A percentile compares a stretch with the other conserved stretches of the same genome.
These are phyloP conservation scores for Parascotia fuliginaria DNA, from an alignment of 2,888 invertebrate species.

Conservation along the genomic window DNA sequence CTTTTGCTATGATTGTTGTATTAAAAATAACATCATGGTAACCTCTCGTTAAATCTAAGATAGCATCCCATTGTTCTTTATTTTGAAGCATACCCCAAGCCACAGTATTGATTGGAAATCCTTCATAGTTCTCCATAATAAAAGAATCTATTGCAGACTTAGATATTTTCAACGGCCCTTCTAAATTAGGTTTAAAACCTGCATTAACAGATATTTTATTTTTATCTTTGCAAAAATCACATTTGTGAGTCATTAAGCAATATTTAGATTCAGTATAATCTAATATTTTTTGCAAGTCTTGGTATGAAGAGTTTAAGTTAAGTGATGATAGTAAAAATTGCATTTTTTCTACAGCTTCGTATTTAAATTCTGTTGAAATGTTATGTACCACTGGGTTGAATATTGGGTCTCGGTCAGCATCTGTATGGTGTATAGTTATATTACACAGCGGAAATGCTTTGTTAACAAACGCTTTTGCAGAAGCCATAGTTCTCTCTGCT, in stretches of 20 bases:
- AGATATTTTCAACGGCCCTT: conserved; percentile 70
- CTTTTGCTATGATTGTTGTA: conserved; percentile 64
- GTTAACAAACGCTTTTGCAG: conserved; percentile 65
- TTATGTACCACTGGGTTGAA: conserved; percentile 73
- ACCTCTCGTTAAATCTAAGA: conserved; percentile 57
- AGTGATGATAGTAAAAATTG: conserved; percentile 48
- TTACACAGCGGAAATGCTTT: conserved; percentile 69
- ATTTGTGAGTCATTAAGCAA: conserved; percentile 58
- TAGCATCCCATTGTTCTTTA: conserved; percentile 52
- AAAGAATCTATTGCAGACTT: conserved; percentile 74
- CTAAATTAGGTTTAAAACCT: conserved; percentile 63
- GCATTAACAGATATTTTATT: conserved; percentile 54
- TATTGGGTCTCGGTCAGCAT: conserved; percentile 57
- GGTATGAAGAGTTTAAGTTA: conserved; percentile 57
- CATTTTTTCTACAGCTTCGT: conserved; percentile 61
- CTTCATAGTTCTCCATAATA: conserved; percentile 75
- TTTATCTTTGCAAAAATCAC: conserved; percentile 59
- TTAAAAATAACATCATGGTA: conserved; percentile 75
- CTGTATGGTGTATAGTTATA: conserved; percentile 59
- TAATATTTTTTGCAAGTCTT: conserved; percentile 60
- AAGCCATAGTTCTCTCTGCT: conserved; percentile 66
- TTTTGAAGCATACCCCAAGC: conserved; percentile 68
- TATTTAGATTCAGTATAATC: conserved; percentile 64
- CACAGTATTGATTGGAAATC: conserved; percentile 59
- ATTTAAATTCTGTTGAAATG: conserved; percentile 52